phyloP scores from a whole-genome alignment of 1,140 invertebrate genomes.

The Ceratosolen fusciceps region DNA sequence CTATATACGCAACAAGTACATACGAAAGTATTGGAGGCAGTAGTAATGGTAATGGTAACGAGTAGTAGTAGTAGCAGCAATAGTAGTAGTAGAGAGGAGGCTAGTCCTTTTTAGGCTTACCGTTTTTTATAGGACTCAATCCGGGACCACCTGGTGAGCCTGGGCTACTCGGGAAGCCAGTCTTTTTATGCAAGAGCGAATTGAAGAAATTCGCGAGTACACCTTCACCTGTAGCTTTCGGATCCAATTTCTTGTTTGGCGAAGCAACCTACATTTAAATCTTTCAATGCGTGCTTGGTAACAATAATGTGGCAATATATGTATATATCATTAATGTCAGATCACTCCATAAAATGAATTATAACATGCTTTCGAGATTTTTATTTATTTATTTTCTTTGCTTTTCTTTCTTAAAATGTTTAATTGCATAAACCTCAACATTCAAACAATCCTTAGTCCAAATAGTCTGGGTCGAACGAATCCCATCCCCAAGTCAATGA shows the following conservation, averaged over 20 bases:
- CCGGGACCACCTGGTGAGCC: slow-evolving; percentile 66
- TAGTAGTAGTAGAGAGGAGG: too few species aligned
- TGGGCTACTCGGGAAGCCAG: slow-evolving; percentile 72
- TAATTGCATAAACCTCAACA: background rate
- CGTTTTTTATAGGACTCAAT: slow-evolving; percentile 64
- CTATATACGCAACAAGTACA: too few species aligned
- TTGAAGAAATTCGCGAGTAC: slow-evolving; percentile 99
- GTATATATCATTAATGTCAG: slow-evolving; percentile 41
- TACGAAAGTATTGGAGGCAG: too few species aligned
- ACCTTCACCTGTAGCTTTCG: slow-evolving; percentile 82
- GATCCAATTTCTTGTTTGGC: slow-evolving; percentile 69
- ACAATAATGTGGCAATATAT: slow-evolving; percentile 37
- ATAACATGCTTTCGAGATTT: slow-evolving; percentile 44
- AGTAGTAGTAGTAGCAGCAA: too few species aligned
- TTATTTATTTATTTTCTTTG: background rate
- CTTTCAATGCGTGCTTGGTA: slow-evolving; percentile 51
- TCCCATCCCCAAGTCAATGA: slow-evolving; percentile 30
- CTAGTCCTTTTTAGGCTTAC: too few species aligned
- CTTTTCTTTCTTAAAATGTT: too few species aligned
- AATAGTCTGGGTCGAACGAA: slow-evolving; percentile 35
- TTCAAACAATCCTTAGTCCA: slow-evolving; percentile 31
- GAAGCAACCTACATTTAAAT: slow-evolving; percentile 64
- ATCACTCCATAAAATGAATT: slow-evolving; percentile 50
- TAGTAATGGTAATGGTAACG: too few species aligned
- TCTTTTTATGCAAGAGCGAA: slow-evolving; percentile 94